phyloP scores from a whole-genome alignment of 53 echinoderm and acorn worm species.

The Arbacia lixula region DNA sequence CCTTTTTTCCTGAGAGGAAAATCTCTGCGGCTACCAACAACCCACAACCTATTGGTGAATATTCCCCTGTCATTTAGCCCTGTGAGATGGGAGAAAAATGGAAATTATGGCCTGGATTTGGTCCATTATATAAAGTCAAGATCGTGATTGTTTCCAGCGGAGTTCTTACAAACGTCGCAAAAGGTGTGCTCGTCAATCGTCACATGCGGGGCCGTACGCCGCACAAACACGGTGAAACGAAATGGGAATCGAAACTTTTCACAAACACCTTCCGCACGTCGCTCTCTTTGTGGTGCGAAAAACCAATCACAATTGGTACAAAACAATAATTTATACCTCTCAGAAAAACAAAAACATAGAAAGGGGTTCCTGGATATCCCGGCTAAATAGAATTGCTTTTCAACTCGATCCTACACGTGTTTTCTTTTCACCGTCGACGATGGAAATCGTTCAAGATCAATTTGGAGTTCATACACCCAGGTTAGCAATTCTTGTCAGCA shows the following conservation, averaged over 20 bases:
- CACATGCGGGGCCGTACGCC: too few species aligned
- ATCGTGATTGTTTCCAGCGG: constrained; percentile 24
- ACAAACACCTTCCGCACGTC: constrained; percentile 29
- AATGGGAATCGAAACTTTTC: too few species aligned
- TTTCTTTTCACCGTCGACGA: too few species aligned
- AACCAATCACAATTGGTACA: background rate
- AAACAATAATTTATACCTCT: constrained; percentile 25
- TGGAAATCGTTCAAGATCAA: too few species aligned
- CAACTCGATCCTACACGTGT: constrained; percentile 10
- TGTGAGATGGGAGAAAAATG: constrained; percentile 27
- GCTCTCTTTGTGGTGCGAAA: constrained; percentile 5
- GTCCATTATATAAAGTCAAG: constrained; percentile 10
- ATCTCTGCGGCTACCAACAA: too few species aligned
- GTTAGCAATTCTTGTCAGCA: too few species aligned
- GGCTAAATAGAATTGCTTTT: constrained; percentile 33
- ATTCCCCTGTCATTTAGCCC: too few species aligned
- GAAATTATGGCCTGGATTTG: constrained; percentile 28
- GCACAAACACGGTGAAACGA: too few species aligned
- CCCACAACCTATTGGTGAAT: too few species aligned
- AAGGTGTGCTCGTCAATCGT: constrained; percentile 20
- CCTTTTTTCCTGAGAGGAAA: too few species aligned
- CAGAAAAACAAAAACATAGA: background rate
- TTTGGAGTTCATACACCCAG: too few species aligned
- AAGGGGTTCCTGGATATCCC: background rate
- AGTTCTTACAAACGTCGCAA: background rate